These are phyloP conservation scores for Drosophila murphyi DNA, from an alignment of 1,140 invertebrate genomes.

Conservation along the genomic window DNA sequence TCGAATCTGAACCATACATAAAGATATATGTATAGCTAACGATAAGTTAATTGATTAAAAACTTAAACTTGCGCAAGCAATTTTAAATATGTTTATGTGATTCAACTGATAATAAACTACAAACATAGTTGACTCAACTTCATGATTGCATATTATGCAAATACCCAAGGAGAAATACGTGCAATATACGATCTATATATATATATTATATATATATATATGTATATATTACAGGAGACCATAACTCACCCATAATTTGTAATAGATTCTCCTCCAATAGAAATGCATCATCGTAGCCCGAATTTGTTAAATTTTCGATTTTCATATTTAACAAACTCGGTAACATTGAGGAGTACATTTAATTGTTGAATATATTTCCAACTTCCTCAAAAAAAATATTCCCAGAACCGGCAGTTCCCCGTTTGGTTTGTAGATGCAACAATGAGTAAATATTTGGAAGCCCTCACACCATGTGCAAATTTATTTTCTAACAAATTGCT, in stretches of 20 bases:
- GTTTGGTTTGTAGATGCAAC: conserved; percentile 15
- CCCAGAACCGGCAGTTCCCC: conserved; percentile 4
- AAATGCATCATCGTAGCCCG: conserved; percentile 74
- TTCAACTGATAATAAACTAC: neutral
- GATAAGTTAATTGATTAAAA: neutral
- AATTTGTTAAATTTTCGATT: conserved; percentile 77
- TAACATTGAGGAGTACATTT: conserved; percentile 75
- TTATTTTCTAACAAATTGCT: conserved; percentile 61
- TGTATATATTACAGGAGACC: no score
- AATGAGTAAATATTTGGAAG: conserved; percentile 67
- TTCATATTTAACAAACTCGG: conserved; percentile 82
- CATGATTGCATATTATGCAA: no score
- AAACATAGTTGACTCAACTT: no score
- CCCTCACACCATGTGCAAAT: conserved; percentile 68
- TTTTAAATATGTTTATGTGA: neutral
- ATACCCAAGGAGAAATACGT: no score
- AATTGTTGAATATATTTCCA: neutral
- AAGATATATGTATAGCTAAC: neutral
- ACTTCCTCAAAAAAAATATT: no score
- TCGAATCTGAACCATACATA: neutral
- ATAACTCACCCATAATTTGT: conserved; percentile 80
- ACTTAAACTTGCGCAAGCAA: neutral
- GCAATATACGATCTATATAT: no score
- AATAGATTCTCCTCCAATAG: conserved; percentile 77
- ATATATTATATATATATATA: no score